Evolutionary conservation across 2,797 vertebrate genomes (phyloP).

Genomic region (Ceryle rudis): DNA sequence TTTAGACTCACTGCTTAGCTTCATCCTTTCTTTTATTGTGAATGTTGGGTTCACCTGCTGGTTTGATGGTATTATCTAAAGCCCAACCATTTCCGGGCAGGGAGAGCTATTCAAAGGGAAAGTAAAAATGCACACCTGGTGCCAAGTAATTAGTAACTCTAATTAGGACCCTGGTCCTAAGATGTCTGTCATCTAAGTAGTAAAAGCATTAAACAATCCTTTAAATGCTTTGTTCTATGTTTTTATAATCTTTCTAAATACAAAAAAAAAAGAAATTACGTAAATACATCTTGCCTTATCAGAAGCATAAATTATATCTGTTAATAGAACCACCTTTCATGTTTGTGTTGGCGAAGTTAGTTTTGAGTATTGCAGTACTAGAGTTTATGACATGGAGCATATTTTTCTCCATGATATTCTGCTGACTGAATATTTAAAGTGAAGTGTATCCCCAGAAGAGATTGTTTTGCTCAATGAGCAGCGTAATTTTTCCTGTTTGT

Average conservation of each 20-base stretch:
- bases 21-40: neutral
- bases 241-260: neutral
- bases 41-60: neutral
- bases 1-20: neutral
- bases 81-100: neutral
- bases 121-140: neutral
- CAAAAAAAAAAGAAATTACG: neutral
- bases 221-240: neutral
- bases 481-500: slow-evolving; percentile 22
- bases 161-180: neutral
- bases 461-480: slow-evolving; percentile 14
- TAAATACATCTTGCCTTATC: slow-evolving; percentile 3
- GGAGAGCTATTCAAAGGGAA: neutral
- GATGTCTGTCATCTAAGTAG: neutral
- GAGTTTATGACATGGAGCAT: neutral
- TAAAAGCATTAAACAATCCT: slow-evolving; percentile 14
- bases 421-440: slow-evolving; percentile 32
- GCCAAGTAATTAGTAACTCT: slow-evolving; percentile 15
- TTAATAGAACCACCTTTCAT: neutral
- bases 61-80: neutral
- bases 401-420: neutral
- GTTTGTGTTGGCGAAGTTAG: slow-evolving; percentile 10
- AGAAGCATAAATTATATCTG: neutral
- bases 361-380: neutral
- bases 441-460: slow-evolving; percentile 19